A percentile compares a stretch with the other conserved stretches of the same genome.
These are phyloP conservation scores for Whitmania pigra DNA, from an alignment of 1,140 invertebrate species.

Conservation along the genomic window DNA sequence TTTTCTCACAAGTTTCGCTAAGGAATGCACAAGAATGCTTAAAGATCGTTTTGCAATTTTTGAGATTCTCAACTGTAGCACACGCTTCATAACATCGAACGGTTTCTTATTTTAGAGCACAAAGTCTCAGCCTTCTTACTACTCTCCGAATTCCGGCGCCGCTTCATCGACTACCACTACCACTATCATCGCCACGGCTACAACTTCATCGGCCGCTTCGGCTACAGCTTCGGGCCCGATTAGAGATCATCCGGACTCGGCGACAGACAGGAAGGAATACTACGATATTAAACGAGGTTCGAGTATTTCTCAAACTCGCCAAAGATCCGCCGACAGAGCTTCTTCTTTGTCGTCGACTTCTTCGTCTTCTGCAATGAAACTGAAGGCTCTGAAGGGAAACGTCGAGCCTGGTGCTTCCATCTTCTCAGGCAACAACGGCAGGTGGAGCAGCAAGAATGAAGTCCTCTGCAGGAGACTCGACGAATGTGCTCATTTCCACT, in stretches of 20 bases:
- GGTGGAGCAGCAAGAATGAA: neutral
- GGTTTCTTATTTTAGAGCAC: neutral
- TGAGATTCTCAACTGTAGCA: no score
- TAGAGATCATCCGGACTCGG: neutral
- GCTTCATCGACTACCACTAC: neutral
- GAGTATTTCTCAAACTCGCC: neutral
- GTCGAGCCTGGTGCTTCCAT: neutral
- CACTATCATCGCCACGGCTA: neutral
- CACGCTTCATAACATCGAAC: no score
- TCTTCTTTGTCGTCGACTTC: neutral
- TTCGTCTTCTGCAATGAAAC: neutral
- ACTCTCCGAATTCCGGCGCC: neutral
- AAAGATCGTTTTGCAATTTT: no score
- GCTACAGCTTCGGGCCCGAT: neutral
- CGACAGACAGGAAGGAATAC: neutral
- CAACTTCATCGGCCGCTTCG: neutral
- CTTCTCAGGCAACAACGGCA: neutral
- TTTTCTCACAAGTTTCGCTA: no score
- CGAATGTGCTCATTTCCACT: conserved; percentile 97
- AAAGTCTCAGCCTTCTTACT: neutral
- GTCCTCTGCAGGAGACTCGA: conserved; percentile 48
- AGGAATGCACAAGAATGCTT: no score
- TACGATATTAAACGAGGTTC: neutral
- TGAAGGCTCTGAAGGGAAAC: neutral
- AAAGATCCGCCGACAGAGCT: neutral